Base-by-base conservation (phyloP, 2,113 vertebrate species). In the Cryptomyrus ogoouensis region DNA sequence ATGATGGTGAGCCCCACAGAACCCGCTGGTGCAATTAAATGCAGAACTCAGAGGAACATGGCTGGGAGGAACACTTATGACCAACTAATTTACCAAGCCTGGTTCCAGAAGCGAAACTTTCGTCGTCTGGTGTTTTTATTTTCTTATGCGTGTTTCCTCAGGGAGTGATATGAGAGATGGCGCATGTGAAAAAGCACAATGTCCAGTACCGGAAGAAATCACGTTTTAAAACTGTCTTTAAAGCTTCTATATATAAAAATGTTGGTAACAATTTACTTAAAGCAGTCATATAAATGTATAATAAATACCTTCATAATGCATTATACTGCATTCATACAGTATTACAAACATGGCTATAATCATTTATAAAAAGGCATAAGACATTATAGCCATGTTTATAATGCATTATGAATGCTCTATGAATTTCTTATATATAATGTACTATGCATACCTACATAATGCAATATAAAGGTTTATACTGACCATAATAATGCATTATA, bases 11-110 rank as follows among this genome's bases (percentile, higher is more conserved):
- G 91, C 92, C 91, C 90, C 88, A 89, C 89, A 91, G 93, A 93
- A 92, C 90, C 96, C 95, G 94, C 94, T 95, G 93, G 93, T 91
- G 94, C 95, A 95, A 95, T 96, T 96, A 96, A 96, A 96, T 89
- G 94, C 93, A 94, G 94, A 96, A 95, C 92, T 92, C 94, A 91
- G 50, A 15, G 13, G 13, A 53, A 53, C 5, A 19, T 5, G 52
- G 52, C 52, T 19, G 4, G 17, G 91, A 93, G 95, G 50, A 96
- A 94, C 94, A 95, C 94, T 93, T 94, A 94, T 95, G 95, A 96
- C 95, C 95, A 95, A 95, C 52, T 53, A 5, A 53, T 53, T 53
- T 19, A 19, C 52, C 53, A 24, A 58, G 21, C 1, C 6, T 8
- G 53, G 53, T 24, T 24, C 19, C 53, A 58, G 53, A 24, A 24